phyloP scores from a whole-genome alignment of 1,140 invertebrate species.

The Trachymyrmex cornetzi region DNA sequence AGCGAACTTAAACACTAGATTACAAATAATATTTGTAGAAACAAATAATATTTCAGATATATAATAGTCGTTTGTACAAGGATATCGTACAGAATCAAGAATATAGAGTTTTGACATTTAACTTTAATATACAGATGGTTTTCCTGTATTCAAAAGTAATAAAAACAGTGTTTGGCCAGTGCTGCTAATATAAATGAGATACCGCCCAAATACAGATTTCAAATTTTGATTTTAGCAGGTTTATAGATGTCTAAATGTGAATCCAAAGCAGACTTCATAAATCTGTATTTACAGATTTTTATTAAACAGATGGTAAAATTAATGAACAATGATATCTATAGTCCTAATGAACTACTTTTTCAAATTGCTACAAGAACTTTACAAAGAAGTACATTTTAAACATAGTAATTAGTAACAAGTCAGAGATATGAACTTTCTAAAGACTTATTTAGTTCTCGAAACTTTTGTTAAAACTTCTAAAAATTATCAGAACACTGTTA shows the following conservation, averaged over 20 bases:
- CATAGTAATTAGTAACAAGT: too few species aligned
- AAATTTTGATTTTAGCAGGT: conserved; percentile 22
- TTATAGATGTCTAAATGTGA: not conserved
- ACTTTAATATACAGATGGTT: not conserved
- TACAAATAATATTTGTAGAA: too few species aligned
- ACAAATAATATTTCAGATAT: conserved; percentile 7
- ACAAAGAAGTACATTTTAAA: too few species aligned
- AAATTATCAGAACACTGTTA: too few species aligned
- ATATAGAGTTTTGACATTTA: conserved; percentile 17
- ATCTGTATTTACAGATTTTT: conserved; percentile 16
- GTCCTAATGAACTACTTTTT: too few species aligned
- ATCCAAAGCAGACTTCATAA: not conserved
- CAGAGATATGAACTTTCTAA: too few species aligned
- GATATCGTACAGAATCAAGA: conserved; percentile 12
- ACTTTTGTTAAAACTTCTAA: too few species aligned
- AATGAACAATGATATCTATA: conserved; percentile 14
- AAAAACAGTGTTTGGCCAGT: conserved; percentile 17
- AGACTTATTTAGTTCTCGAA: too few species aligned
- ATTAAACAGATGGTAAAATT: conserved; percentile 16
- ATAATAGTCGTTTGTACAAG: conserved; percentile 13
- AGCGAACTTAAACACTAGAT: not conserved
- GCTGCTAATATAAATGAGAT: conserved; percentile 11
- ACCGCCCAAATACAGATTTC: conserved; percentile 5
- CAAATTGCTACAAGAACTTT: too few species aligned
- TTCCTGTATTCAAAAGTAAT: not conserved